A percentile compares a stretch with the other conserved stretches of the same genome.
Evolutionary conservation across 1,140 invertebrate genomes (phyloP).

Genomic region (Bombus soroeensis): DNA sequence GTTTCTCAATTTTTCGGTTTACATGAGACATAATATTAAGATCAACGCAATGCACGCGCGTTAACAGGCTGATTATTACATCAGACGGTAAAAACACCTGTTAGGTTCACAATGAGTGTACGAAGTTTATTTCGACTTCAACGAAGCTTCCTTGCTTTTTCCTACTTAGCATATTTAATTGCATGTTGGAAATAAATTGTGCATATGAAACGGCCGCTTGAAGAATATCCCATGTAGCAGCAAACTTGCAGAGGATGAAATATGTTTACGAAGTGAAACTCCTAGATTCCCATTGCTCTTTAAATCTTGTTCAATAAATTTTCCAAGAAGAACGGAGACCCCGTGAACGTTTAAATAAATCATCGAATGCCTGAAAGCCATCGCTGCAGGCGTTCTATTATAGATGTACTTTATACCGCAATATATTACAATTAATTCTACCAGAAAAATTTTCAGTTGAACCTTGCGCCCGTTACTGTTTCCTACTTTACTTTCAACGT

Average conservation of each 20-base stretch:
- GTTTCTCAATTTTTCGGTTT: conserved; percentile 20
- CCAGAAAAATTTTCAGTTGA: conserved; percentile 24
- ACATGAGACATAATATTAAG: not conserved
- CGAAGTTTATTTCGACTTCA: not conserved
- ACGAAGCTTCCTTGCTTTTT: no score
- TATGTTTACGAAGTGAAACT: conserved; percentile 38
- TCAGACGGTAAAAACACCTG: not conserved
- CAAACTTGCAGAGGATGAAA: conserved; percentile 1
- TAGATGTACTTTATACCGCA: conserved; percentile 42
- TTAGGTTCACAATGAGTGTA: not conserved
- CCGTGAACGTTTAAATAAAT: conserved; percentile 40
- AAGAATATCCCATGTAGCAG: not conserved
- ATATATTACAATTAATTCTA: conserved; percentile 50
- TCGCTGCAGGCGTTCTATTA: conserved; percentile 45
- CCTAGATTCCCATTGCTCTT: conserved; percentile 47
- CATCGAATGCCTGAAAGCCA: conserved; percentile 24
- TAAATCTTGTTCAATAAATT: conserved; percentile 53
- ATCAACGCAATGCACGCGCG: not conserved
- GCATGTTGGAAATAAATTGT: conserved; percentile 9
- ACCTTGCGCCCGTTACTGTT: not conserved
- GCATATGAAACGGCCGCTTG: not conserved
- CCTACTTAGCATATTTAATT: not conserved
- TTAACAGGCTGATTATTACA: not conserved
- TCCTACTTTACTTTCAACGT: conserved; percentile 10
- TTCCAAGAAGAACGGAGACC: conserved; percentile 30